These are phyloP conservation scores for Mizuhopecten yessoensis DNA, from an alignment of 1,140 invertebrate genomes.

Conservation along the genomic window DNA sequence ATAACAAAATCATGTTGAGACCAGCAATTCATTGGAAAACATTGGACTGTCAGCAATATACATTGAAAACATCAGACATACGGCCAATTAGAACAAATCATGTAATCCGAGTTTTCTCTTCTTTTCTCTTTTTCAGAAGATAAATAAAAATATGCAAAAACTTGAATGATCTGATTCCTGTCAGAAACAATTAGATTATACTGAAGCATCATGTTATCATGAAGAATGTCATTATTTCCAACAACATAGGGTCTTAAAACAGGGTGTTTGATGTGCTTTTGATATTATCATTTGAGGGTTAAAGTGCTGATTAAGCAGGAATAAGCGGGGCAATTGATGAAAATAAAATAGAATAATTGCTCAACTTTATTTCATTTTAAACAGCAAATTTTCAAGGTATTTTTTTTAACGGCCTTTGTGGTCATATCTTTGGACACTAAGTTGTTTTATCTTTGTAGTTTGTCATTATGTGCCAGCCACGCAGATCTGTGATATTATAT, in stretches of 20 bases:
- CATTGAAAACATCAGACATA: neutral
- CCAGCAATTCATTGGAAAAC: neutral
- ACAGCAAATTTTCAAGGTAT: neutral
- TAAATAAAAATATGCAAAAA: neutral
- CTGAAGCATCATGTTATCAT: too few relatives aligned
- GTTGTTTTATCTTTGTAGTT: neutral
- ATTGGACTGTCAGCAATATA: neutral
- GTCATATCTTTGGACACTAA: neutral
- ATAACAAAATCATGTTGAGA: neutral
- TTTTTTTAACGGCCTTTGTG: neutral
- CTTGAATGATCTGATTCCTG: too few relatives aligned
- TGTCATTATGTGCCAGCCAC: neutral
- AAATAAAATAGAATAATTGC: neutral
- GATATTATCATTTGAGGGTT: conserved; percentile 29
- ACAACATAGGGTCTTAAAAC: neutral
- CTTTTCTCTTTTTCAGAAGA: neutral
- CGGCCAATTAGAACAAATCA: too few relatives aligned
- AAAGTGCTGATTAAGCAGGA: neutral
- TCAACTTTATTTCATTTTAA: neutral
- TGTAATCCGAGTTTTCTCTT: neutral
- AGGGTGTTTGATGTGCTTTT: conserved; percentile 19
- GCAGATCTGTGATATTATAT: conserved; percentile 30
- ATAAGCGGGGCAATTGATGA: neutral
- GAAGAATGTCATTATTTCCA: neutral
- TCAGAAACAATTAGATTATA: too few relatives aligned